A percentile compares a stretch with the other conserved stretches of the same genome.
phyloP scores from a whole-genome alignment of 2,888 invertebrate species.

The Campopleginae sp. region DNA sequence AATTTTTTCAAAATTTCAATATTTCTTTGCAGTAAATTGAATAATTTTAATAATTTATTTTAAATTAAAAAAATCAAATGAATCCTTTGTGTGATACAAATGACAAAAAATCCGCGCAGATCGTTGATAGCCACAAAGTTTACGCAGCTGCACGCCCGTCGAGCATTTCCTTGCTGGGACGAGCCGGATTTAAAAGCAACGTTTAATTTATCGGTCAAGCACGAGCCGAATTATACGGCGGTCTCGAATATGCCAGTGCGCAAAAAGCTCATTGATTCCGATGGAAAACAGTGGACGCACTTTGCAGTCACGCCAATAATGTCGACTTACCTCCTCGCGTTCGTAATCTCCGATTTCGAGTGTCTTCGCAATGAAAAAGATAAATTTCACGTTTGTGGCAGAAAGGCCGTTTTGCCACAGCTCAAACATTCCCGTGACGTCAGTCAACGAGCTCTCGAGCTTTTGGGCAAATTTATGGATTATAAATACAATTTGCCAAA shows the following conservation, averaged over 20 bases:
- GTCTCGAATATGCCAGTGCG: conserved; percentile 80
- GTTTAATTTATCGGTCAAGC: conserved; percentile 88
- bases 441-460: conserved; percentile 90
- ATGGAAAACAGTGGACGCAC: conserved; percentile 66
- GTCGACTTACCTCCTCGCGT: conserved; percentile 92
- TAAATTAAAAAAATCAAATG: neutral
- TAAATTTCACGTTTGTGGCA: conserved; percentile 89
- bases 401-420: conserved; percentile 89
- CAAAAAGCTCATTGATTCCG: conserved; percentile 32
- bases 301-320: conserved; percentile 85
- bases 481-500: conserved; percentile 92
- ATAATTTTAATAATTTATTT: too few species aligned
- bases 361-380: conserved; percentile 61
- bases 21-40: too few species aligned
- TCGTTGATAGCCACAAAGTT: conserved; percentile 88
- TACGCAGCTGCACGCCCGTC: conserved; percentile 87
- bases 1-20: neutral
- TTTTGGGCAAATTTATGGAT: conserved; percentile 91
- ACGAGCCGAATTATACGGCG: conserved; percentile 84
- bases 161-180: conserved; percentile 91
- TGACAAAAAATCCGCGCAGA: too few species aligned
- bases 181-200: conserved; percentile 89
- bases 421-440: conserved; percentile 91
- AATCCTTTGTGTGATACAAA: too few species aligned
- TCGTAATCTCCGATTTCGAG: conserved; percentile 87